Percentiles rank a stretch among this genome's conserved stretches.
phyloP scores from a whole-genome alignment of 2,888 invertebrate genomes.

The Bellardia pandia region DNA sequence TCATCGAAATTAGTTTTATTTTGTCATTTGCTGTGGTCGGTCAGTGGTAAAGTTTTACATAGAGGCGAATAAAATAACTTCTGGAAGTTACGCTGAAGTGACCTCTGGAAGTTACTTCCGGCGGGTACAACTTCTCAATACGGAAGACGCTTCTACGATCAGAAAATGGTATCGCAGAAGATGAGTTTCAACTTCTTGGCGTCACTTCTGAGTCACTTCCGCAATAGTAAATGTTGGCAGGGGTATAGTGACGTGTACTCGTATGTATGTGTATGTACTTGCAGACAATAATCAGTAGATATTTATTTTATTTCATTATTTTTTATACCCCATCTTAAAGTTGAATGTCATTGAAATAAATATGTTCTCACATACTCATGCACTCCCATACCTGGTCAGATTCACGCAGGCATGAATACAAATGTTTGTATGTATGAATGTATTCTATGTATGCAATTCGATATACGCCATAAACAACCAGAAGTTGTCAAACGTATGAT shows the following conservation, averaged over 20 bases:
- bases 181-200: too few relatives aligned
- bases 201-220: too few relatives aligned
- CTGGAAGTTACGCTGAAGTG: too few relatives aligned
- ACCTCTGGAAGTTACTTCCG: too few relatives aligned
- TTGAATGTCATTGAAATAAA: conserved; percentile 28
- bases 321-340: conserved; percentile 10
- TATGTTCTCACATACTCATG: background rate
- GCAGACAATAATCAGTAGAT: conserved; percentile 13
- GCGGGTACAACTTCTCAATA: too few relatives aligned
- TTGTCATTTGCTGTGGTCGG: too few relatives aligned
- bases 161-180: too few relatives aligned
- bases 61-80: too few relatives aligned
- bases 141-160: too few relatives aligned
- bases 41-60: too few relatives aligned
- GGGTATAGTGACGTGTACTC: background rate
- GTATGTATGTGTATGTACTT: background rate
- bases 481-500: conserved; percentile 55
- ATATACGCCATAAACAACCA: conserved; percentile 25
- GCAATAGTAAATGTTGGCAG: too few relatives aligned
- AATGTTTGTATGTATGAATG: background rate
- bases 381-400: background rate
- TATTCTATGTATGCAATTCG: background rate
- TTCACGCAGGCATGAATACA: background rate
- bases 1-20: too few relatives aligned
- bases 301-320: background rate